phyloP scores from a whole-genome alignment of 2,888 invertebrate genomes.

The Caenorhabditis becei region DNA sequence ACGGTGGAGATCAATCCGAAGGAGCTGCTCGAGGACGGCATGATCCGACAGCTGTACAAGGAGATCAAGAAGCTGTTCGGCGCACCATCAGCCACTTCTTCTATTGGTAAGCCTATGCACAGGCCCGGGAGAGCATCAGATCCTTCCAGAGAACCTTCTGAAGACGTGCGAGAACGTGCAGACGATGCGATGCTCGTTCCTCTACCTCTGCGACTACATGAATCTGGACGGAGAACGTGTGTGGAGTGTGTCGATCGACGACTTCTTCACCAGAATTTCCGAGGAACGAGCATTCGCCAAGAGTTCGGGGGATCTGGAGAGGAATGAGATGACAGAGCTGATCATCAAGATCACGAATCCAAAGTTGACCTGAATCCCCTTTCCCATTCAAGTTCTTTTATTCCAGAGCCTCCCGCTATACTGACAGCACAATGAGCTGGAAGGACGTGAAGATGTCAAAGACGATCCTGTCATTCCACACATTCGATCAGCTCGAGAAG shows the following conservation, averaged over 20 bases:
- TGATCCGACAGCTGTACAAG: constrained; percentile 70
- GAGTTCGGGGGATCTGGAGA: constrained; percentile 31
- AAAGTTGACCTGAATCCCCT: constrained; percentile 1
- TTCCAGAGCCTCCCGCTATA: constrained; percentile 56
- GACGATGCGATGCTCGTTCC: constrained; percentile 57
- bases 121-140: neutral
- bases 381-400: neutral
- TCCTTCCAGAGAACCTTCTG: constrained; percentile 39
- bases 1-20: constrained; percentile 66
- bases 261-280: constrained; percentile 42
- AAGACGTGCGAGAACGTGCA: constrained; percentile 37
- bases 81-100: neutral
- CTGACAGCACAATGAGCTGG: constrained; percentile 56
- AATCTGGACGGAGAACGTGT: constrained; percentile 74
- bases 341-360: constrained; percentile 57
- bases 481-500: constrained; percentile 34
- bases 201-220: constrained; percentile 79
- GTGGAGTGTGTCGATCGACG: constrained; percentile 70
- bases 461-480: constrained; percentile 25
- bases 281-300: constrained; percentile 50
- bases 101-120: constrained; percentile 8
- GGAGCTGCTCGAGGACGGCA: constrained; percentile 74
- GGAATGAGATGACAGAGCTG: constrained; percentile 32
- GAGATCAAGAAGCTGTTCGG: constrained; percentile 62
- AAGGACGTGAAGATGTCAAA: constrained; percentile 54